Conservation (phyloP, 2,797 vertebrate species). For the Molossus alvarezi region DNA sequence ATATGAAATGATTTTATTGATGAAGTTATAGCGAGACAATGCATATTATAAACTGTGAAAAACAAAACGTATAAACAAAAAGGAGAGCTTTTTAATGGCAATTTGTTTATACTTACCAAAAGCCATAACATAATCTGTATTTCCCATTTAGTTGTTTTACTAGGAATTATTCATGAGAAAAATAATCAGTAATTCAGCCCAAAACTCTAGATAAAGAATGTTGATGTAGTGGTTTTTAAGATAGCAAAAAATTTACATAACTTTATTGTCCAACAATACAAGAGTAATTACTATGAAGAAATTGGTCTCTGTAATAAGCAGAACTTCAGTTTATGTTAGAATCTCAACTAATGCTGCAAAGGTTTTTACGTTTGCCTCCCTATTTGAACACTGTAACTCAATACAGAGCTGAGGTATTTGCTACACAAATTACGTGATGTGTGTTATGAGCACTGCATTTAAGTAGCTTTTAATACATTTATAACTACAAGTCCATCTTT, state of each 20-base stretch:
- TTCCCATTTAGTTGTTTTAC: neutral
- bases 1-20: neutral
- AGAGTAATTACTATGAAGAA: neutral
- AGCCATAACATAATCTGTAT: neutral
- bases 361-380: neutral
- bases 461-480: neutral
- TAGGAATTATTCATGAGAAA: conserved; percentile 41
- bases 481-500: neutral
- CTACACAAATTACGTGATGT: neutral
- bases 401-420: neutral
- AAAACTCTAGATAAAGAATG: neutral
- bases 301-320: neutral
- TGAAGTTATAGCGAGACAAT: neutral
- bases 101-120: neutral
- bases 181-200: neutral
- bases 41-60: neutral
- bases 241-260: neutral
- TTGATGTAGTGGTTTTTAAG: neutral
- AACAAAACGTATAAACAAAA: neutral
- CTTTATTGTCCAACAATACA: neutral
- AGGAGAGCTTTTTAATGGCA: neutral
- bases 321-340: neutral
- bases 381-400: neutral
- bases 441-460: neutral
- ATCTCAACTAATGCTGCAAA: neutral